Base-by-base conservation (phyloP, 2,113 vertebrate genomes). In the Neomonachus schauinslandi region DNA sequence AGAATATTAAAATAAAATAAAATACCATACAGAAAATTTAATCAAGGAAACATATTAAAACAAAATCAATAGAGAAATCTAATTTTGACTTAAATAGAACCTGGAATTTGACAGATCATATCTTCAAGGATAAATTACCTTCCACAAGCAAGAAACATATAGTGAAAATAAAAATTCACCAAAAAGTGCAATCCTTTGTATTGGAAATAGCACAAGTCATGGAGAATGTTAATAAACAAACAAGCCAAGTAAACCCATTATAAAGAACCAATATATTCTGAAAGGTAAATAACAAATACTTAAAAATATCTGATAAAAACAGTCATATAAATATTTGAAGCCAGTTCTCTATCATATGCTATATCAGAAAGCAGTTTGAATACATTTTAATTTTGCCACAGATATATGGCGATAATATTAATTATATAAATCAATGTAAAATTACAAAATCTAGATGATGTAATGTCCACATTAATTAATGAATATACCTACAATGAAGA, bases 1-100 rank as follows among this genome's bases (percentile, higher is more conserved):
- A 31, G 5, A 61, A 55, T 71, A 57, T 46, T 79, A 79, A 84
- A 87, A 93, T 39, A 53, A 79, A 59, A 49, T 19, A 88, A 81
- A 61, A 72, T 85, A 57, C 39, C 33, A 49, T 67, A 59, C 87
- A 82, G 74, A n/a, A 85, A 96, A 91, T 59, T 76, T 65, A 83
- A 94, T 85, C 39, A 71, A 74, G 9, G 42, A 98, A 94, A 72
- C 10, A 82, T 96, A n/a, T 51, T 88, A 51, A 74, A 83, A 14
- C 19, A 93, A 10, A 77, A 69, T 92, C 71, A 89, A 0, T 39
- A n/a, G 72, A 92, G 42, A 24, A 97, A 95, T 96, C 95, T 39
- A 67, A n/a, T 89, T 94, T 61, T 77, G n/a, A 86, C 74, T 92
- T 33, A 85, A 71, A 86, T 53, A 31, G 42, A 93, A 61, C 24